A percentile compares a stretch with the other conserved stretches of the same genome.
Conservation (phyloP, 2,797 vertebrate species). For the Peromyscus nudipes region DNA sequence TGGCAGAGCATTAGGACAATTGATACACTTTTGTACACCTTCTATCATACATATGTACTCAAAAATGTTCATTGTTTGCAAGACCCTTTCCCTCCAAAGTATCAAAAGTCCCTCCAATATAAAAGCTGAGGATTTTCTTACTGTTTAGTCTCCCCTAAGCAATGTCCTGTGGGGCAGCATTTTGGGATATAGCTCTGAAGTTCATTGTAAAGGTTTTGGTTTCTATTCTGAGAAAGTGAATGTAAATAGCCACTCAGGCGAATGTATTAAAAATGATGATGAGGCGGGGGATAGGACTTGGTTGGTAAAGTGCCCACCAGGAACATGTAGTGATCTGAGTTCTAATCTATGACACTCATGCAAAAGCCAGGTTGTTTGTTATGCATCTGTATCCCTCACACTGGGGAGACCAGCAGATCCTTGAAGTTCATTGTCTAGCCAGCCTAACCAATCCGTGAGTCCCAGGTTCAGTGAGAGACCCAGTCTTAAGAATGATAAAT, state of each 20-base stretch:
- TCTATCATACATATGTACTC: neutral
- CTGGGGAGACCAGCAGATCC: neutral
- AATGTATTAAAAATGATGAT: neutral
- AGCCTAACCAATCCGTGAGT: neutral
- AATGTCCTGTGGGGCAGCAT: neutral
- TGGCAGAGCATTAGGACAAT: neutral
- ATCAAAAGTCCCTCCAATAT: neutral
- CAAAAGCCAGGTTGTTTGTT: neutral
- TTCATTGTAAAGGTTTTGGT: neutral
- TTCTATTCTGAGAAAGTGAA: neutral
- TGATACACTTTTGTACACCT: neutral
- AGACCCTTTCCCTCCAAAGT: neutral
- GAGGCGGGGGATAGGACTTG: neutral
- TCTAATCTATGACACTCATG: neutral
- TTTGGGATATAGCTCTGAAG: neutral
- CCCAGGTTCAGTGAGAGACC: neutral
- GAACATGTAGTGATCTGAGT: neutral
- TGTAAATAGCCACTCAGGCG: neutral
- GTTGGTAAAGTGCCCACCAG: neutral
- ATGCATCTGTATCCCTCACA: neutral
- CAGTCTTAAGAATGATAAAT: neutral
- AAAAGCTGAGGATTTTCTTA: neutral
- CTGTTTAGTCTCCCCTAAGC: neutral
- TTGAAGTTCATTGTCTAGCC: neutral
- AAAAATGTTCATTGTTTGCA: conserved; percentile 7